Evolutionary conservation across 2,113 vertebrate genomes (phyloP), one percentile per base, ranked within the genome.

Genomic region (Chlamydotis undulata): DNA sequence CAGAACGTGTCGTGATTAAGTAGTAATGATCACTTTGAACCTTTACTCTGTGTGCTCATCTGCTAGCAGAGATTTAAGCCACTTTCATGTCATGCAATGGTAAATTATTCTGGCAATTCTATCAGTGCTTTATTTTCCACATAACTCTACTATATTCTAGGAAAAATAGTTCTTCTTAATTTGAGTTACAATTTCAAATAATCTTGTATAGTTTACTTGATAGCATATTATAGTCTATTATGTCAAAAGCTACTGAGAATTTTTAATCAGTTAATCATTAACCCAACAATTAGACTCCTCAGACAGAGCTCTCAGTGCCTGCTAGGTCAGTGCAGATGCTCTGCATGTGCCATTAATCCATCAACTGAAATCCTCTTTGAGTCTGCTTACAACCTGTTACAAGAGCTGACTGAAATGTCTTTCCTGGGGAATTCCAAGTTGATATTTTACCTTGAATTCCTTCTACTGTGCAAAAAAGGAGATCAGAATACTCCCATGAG

Each of bases 51-150:
- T 65, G 41, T 93, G 70, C 70, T 95, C 57, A 59, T 92, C 75
- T 93, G 90, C 85, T 75, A 92, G 76, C 55, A 91, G 92, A 93
- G 75, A 95, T 93, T 91, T 96, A 96, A 96, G 82, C 50, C 78
- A 56, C 94, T 92, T 93, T 77, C 45, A 70, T 87, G 65, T 83
- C 73, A 80, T 47, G 28, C n/a, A 78, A 87, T 9, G 10, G 37
- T 81, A 91, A 94, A 89, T 92, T 92, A 89, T 71, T 68, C 86
- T 71, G 65, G 86, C 33, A 67, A 89, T 84, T 84, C 87, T 94
- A 61, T 83, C 83, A 91, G 64, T 55, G 31, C 39, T 94, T 92
- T 83, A 89, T 82, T 94, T 94, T 83, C 52, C 43, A 92, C 35
- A 29, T 59, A 83, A 70, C 33, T 67, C 37, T 14, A 53, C 39